These are phyloP conservation scores for Pardalotus punctatus DNA, from an alignment of 2,113 vertebrate genomes.

Conservation along the genomic window DNA sequence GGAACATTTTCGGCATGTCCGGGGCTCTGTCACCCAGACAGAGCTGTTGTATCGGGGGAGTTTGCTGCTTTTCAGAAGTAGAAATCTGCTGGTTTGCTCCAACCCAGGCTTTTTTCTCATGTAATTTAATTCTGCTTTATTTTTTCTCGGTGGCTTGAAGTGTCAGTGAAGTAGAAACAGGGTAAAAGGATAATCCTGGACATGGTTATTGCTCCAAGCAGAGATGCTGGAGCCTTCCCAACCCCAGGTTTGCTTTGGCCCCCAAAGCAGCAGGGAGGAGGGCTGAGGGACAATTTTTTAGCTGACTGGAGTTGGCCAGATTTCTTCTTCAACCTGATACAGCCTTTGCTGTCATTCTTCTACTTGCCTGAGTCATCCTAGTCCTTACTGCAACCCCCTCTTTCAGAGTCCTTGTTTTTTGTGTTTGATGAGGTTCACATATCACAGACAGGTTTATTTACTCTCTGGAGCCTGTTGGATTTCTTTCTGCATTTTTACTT, in stretches of 20 bases:
- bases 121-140: background rate
- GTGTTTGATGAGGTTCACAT: background rate
- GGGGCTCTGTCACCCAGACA: constrained; percentile 9
- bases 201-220: background rate
- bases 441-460: background rate
- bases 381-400: background rate
- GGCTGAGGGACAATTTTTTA: background rate
- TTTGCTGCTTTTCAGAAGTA: background rate
- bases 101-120: background rate
- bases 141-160: background rate
- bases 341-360: background rate
- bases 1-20: background rate
- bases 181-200: background rate
- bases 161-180: background rate
- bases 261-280: background rate
- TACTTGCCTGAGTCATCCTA: background rate
- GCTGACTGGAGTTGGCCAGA: background rate
- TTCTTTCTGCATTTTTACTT: constrained; percentile 2
- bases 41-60: background rate
- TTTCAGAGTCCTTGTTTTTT: background rate
- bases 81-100: background rate
- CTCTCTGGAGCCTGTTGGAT: background rate
- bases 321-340: background rate
- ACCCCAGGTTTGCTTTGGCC: background rate
- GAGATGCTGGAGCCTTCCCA: background rate